phyloP scores from a whole-genome alignment of 2,888 invertebrate species.

The Acronicta alni region DNA sequence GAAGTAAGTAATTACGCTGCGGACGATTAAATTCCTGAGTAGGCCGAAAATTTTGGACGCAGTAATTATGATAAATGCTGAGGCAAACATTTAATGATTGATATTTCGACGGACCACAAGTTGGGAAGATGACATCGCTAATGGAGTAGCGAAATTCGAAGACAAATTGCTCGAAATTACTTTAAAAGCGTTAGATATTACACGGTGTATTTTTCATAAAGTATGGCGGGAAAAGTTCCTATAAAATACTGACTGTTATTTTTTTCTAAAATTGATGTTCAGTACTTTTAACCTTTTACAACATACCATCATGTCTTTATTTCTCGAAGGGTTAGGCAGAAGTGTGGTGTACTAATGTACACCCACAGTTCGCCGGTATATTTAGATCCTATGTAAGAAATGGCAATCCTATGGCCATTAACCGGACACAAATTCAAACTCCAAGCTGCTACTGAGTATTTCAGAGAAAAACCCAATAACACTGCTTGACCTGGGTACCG shows the following conservation, averaged over 20 bases:
- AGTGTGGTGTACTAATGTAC: too few species aligned
- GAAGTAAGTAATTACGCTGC: neutral
- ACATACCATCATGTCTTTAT: too few species aligned
- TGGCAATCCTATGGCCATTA: too few species aligned
- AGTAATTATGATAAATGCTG: constrained; percentile 50
- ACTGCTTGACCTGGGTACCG: too few species aligned
- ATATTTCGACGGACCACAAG: constrained; percentile 52
- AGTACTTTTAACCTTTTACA: too few species aligned
- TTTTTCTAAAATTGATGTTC: constrained; percentile 8
- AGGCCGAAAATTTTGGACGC: constrained; percentile 19
- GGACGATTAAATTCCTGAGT: constrained; percentile 19
- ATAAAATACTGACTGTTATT: constrained; percentile 9
- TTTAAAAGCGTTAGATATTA: constrained; percentile 27
- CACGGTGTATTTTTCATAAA: constrained; percentile 24
- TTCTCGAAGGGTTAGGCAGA: too few species aligned
- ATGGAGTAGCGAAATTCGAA: constrained; percentile 48
- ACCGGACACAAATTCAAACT: too few species aligned
- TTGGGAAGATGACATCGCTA: constrained; percentile 48
- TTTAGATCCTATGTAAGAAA: too few species aligned
- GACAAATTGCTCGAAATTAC: constrained; percentile 50
- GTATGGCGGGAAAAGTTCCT: constrained; percentile 6
- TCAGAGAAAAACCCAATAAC: too few species aligned
- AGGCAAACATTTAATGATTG: constrained; percentile 53
- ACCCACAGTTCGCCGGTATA: too few species aligned
- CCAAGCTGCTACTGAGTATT: too few species aligned